These are phyloP conservation scores for Idaea aversata DNA, from an alignment of 2,888 invertebrate genomes.

Conservation along the genomic window DNA sequence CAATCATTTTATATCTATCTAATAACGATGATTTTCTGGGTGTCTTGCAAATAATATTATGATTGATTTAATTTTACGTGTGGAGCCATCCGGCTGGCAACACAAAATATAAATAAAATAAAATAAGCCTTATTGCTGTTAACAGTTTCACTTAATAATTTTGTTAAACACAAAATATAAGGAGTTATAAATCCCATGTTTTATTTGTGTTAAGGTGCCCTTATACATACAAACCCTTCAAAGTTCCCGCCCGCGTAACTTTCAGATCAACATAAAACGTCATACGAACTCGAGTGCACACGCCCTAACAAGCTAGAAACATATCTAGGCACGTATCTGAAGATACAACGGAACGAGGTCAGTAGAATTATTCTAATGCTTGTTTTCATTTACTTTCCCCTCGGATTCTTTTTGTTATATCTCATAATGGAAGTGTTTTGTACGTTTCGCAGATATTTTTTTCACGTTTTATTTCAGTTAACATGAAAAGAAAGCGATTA, in stretches of 20 bases:
- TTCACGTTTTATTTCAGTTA: neutral
- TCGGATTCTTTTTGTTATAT: conserved; percentile 28
- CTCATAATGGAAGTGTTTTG: conserved; percentile 12
- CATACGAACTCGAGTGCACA: neutral
- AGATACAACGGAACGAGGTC: conserved; percentile 28
- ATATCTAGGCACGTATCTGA: neutral
- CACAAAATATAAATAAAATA: no score
- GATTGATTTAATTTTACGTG: no score
- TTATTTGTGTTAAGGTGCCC: no score
- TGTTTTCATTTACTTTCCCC: conserved; percentile 34
- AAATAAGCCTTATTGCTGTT: no score
- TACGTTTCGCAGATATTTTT: neutral
- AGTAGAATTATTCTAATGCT: conserved; percentile 36
- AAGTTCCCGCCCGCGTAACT: no score
- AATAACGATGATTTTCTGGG: no score
- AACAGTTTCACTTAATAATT: no score
- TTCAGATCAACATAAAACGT: neutral
- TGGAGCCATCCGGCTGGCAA: no score
- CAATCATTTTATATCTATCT: no score
- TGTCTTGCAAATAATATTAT: no score
- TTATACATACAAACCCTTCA: neutral
- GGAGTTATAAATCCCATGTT: no score
- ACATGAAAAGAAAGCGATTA: neutral
- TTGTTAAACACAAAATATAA: no score
- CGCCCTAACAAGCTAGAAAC: neutral